Conservation (phyloP, 2,113 vertebrate genomes). For the Nycticorax nycticorax region DNA sequence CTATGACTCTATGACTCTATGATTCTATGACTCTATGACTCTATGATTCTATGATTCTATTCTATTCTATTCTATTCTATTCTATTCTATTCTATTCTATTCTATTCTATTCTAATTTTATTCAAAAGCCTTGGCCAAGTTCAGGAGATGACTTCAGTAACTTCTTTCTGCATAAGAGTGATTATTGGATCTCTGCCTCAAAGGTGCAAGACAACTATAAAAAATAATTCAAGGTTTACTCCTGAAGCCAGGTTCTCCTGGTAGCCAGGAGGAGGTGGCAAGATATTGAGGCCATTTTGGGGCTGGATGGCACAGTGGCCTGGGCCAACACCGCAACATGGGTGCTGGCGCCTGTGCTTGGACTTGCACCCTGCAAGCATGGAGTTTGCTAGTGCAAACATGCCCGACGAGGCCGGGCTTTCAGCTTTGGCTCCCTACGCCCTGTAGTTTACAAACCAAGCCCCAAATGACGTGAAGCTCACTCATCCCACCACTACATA, state of each 20-base stretch:
- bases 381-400: not conserved
- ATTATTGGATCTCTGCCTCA: not conserved
- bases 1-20: no score
- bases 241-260: not conserved
- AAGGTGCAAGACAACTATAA: not conserved
- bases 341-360: not conserved
- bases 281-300: rapidly evolving
- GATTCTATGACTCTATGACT: no score
- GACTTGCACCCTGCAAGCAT: not conserved
- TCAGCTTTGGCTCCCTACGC: not conserved
- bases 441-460: not conserved
- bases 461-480: not conserved
- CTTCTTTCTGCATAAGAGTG: not conserved
- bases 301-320: rapidly evolving
- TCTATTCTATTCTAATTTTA: not conserved
- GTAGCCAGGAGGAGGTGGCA: not conserved
- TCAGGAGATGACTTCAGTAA: not conserved
- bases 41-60: not conserved
- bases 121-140: not conserved
- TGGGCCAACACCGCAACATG: rapidly evolving
- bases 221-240: not conserved
- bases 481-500: not conserved
- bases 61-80: not conserved
- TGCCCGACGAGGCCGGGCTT: rapidly evolving
- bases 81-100: not conserved